A percentile compares a stretch with the other conserved stretches of the same genome.
Evolutionary conservation across 2,888 invertebrate species (phyloP).

Genomic region (Dynastes maya): DNA sequence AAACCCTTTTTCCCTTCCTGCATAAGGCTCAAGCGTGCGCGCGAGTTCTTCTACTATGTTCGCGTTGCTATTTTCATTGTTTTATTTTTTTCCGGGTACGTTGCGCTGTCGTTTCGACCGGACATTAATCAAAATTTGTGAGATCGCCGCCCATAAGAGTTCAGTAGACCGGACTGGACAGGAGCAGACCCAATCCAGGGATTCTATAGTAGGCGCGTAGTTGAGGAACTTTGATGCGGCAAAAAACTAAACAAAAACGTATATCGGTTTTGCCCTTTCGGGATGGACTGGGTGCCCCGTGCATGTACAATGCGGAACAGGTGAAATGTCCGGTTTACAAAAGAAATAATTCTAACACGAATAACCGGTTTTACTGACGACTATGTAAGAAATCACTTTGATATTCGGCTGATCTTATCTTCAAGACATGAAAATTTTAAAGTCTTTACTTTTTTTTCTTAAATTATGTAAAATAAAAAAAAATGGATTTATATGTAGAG

Average conservation of each 20-base stretch:
- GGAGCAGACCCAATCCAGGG: too few species aligned
- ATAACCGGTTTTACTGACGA: too few species aligned
- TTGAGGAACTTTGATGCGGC: neutral
- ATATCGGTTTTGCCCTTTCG: neutral
- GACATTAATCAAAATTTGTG: conserved; percentile 28
- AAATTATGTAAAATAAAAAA: too few species aligned
- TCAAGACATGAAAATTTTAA: too few species aligned
- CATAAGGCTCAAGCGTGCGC: neutral
- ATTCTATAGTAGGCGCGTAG: neutral
- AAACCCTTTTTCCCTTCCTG: neutral
- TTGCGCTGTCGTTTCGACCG: neutral
- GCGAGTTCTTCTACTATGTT: neutral
- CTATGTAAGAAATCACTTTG: too few species aligned
- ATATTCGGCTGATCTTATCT: too few species aligned
- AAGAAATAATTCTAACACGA: too few species aligned
- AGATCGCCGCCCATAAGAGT: neutral
- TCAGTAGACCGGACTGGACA: neutral
- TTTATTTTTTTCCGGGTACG: conserved; percentile 1
- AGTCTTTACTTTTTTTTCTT: too few species aligned
- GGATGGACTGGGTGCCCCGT: neutral
- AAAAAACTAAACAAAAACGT: neutral
- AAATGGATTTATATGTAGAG: too few species aligned
- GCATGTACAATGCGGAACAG: neutral
- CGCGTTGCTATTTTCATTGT: neutral
- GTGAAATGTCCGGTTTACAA: too few species aligned